These are phyloP conservation scores for Potamarius usumacintae DNA, from an alignment of 2,113 vertebrate species.

Conservation along the genomic window DNA sequence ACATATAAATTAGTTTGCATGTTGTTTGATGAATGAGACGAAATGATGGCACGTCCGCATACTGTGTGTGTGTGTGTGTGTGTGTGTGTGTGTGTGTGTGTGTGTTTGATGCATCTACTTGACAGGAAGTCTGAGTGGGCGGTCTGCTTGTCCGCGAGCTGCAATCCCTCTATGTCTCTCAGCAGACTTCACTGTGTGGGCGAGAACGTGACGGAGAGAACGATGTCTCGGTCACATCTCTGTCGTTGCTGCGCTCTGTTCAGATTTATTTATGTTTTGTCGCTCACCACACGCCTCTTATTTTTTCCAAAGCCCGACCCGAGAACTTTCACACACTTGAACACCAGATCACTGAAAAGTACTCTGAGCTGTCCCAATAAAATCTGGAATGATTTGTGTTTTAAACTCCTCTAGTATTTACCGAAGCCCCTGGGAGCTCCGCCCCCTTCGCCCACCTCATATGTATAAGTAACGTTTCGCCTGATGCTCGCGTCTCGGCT, in stretches of 20 bases:
- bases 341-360: neutral
- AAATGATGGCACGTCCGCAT: neutral
- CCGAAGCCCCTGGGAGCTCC: neutral
- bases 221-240: neutral
- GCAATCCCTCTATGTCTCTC: neutral
- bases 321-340: neutral
- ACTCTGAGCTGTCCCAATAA: neutral
- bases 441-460: neutral
- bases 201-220: neutral
- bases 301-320: neutral
- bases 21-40: neutral
- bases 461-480: neutral
- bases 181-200: neutral
- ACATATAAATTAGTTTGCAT: neutral
- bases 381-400: neutral
- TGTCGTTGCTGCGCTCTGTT: neutral
- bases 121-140: slow-evolving; percentile 9
- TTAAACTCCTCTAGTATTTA: neutral
- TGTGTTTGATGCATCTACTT: neutral
- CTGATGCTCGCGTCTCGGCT: neutral
- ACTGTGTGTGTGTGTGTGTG: neutral
- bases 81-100: neutral
- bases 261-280: neutral
- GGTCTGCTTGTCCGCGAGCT: neutral
- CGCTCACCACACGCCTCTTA: neutral